Evolutionary conservation across 35 echinoderm and acorn worm species (phyloP).

Genomic region (Amphiura filiformis): DNA sequence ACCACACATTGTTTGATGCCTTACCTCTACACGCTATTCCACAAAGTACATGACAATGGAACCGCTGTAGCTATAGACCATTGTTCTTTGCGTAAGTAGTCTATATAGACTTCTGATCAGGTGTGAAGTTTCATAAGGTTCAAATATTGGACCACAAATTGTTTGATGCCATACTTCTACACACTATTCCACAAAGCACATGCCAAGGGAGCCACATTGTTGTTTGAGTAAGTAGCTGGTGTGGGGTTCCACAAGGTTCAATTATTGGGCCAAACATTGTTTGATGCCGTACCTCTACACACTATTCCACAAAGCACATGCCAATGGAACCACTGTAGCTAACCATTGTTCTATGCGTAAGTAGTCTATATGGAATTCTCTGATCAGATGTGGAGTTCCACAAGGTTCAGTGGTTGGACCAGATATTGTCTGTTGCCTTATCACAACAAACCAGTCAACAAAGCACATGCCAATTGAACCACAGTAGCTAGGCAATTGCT

Average conservation of each 20-base stretch:
- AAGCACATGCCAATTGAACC: too few species aligned
- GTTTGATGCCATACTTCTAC: conserved; percentile 83
- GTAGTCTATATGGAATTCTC: too few species aligned
- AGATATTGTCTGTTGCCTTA: too few species aligned
- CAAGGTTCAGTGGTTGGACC: too few species aligned
- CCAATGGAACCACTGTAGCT: conserved; percentile 73
- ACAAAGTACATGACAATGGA: conserved; percentile 59
- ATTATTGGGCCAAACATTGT: conserved; percentile 59
- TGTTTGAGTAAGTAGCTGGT: conserved; percentile 98
- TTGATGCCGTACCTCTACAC: conserved; percentile 89
- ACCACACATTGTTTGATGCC: conserved; percentile 70
- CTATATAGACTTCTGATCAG: too few species aligned
- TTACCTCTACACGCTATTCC: conserved; percentile 82
- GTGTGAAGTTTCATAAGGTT: too few species aligned
- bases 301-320: conserved; percentile 65
- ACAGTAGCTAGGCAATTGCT: too few species aligned
- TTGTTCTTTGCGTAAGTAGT: conserved; percentile 95
- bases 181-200: conserved; percentile 71
- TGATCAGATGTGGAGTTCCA: too few species aligned
- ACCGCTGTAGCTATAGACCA: conserved; percentile 81
- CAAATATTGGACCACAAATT: too few species aligned
- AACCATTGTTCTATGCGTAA: conserved; percentile 97
- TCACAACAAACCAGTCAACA: too few species aligned
- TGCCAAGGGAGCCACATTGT: conserved; percentile 69
- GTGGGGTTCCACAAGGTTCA: too few species aligned